Base-by-base conservation (phyloP, 2,113 vertebrate species). In the Sigmodon hispidus region DNA sequence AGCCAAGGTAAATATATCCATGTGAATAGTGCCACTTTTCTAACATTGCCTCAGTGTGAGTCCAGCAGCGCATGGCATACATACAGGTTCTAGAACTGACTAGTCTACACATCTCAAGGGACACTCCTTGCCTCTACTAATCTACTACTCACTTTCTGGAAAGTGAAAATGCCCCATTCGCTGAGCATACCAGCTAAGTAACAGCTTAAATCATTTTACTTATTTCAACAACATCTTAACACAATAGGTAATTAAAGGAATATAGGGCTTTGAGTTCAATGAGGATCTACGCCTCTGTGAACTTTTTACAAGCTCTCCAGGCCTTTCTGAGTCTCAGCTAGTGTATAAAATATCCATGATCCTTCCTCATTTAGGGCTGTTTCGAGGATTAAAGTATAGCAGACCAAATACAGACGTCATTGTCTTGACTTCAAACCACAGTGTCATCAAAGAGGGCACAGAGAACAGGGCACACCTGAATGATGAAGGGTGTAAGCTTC, bases 401-500 rank as follows among this genome's bases (percentile, higher is more conserved):
- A 55, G 0, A 79, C 0, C 59, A 59, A 89, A 29, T 22, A 5
- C 26, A 80, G 59, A 85, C 31, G 4, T 4, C 36, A 48, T 31
- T 13, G 9, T 70, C 70, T 80, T 1, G 34, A 36, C 17, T n/a
- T 93, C n/a, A 77, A 63, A 73, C 7, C 70, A 43, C 31, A 70
- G 26, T 70, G 52, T 70, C 59, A 31, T 5, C 1, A 40, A 67
- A 89, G n/a, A 65, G 29, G 5, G 63, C 34, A 12, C 7, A 7
- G 5, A 21, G 21, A 87, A 29, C 1, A 57, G 1, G 10, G 16
- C 84, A 26, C 96, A 99, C 99, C 99, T 99, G 99, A 96, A 98
- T 99, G 93, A 99, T 99, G 97, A 99, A 99, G 0, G 99, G 98
- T 1, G 99, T 99, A 48, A 99, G 98, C 83, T 99, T 99, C 98